Evolutionary conservation across 2,113 vertebrate species (phyloP).

Genomic region (Deroptyus accipitrinus): DNA sequence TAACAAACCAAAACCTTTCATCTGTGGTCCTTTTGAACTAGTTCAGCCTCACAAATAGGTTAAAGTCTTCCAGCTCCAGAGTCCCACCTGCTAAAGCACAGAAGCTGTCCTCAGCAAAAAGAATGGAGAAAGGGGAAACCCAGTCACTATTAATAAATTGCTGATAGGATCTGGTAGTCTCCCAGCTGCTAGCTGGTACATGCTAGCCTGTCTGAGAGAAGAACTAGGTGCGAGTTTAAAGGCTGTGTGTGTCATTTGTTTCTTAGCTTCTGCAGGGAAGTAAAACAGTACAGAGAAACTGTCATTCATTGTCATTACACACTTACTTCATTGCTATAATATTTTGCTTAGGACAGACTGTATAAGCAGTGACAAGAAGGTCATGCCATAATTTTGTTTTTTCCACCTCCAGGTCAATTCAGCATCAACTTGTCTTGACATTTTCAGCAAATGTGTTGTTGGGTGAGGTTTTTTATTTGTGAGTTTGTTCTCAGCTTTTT

Average conservation of each 20-base stretch:
- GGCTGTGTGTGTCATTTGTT: not conserved
- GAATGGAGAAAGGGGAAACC: not conserved
- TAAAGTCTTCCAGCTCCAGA: not conserved
- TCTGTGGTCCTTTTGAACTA: not conserved
- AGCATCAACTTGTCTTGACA: not conserved
- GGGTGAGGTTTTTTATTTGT: not conserved
- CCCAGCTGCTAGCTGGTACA: not conserved
- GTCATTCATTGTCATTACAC: not conserved
- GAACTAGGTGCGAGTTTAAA: not conserved
- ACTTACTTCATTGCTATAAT: not conserved
- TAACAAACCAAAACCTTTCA: rapidly evolving
- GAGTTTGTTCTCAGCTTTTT: not conserved
- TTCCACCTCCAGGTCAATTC: not conserved
- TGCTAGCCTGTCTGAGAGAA: not conserved
- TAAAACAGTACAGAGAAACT: not conserved
- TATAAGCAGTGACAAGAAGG: not conserved
- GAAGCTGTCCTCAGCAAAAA: not conserved
- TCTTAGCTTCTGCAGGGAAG: not conserved
- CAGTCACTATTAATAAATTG: not conserved
- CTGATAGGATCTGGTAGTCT: not conserved
- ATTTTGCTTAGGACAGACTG: not conserved
- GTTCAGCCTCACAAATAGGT: not conserved
- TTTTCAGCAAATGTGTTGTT: not conserved
- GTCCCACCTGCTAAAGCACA: not conserved
- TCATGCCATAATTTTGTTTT: not conserved